phyloP scores from a whole-genome alignment of 2,888 invertebrate genomes.

The Ectemnius cavifrons region DNA sequence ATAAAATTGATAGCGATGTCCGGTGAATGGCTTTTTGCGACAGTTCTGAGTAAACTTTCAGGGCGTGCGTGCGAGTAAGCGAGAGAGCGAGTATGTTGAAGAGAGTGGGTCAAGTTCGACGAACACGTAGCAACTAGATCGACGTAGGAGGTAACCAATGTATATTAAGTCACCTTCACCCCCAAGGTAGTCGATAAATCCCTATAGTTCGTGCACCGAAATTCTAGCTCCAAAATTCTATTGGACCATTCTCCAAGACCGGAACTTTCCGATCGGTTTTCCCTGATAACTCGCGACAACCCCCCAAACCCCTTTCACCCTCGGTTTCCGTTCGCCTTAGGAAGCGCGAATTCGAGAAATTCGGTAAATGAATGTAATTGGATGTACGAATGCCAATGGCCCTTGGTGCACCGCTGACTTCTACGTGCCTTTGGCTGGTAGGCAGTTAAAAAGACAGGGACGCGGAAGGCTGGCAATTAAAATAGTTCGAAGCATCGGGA shows the following conservation, averaged over 20 bases:
- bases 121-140: constrained; percentile 18
- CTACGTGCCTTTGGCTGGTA: too few species aligned
- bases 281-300: neutral
- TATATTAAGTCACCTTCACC: constrained; percentile 16
- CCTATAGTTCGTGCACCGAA: constrained; percentile 10
- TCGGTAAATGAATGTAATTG: constrained; percentile 28
- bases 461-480: constrained; percentile 42
- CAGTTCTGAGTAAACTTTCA: neutral
- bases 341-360: constrained; percentile 3
- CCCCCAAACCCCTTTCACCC: neutral
- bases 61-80: too few species aligned
- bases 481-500: constrained; percentile 37
- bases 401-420: constrained; percentile 25
- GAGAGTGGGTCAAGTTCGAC: constrained; percentile 27
- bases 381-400: constrained; percentile 22
- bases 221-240: constrained; percentile 6
- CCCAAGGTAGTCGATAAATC: constrained; percentile 27
- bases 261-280: neutral
- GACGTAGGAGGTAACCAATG: neutral
- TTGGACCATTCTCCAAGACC: neutral
- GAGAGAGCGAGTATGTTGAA: neutral
- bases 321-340: constrained; percentile 4
- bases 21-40: constrained; percentile 2
- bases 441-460: constrained; percentile 31
- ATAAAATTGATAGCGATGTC: constrained; percentile 1